Evolutionary conservation across 2,797 vertebrate genomes (phyloP).

Genomic region (Zalophus californianus): DNA sequence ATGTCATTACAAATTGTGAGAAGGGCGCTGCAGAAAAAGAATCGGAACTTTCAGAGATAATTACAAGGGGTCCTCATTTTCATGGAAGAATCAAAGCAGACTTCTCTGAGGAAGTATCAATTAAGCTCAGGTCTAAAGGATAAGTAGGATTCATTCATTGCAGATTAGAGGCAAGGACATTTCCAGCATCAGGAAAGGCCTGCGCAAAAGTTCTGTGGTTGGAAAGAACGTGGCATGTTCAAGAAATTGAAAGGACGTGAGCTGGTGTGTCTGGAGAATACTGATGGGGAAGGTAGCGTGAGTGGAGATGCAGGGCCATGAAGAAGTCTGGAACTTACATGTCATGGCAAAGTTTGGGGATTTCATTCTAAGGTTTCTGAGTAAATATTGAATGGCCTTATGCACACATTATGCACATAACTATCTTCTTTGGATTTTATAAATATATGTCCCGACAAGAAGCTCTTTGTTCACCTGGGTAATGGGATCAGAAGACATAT

Average conservation of each 20-base stretch:
- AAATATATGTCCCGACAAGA: neutral
- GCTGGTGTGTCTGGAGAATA: neutral
- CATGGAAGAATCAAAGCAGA: neutral
- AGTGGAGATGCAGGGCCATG: accelerated
- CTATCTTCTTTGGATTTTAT: neutral
- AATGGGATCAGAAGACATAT: neutral
- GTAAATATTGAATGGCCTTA: neutral
- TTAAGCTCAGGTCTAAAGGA: neutral
- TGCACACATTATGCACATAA: neutral
- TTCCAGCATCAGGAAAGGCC: neutral
- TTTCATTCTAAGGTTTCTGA: neutral
- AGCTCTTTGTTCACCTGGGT: neutral
- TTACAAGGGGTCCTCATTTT: neutral
- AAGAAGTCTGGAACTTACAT: neutral
- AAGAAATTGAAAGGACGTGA: neutral
- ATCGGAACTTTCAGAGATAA: neutral
- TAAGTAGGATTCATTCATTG: neutral
- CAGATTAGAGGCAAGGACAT: neutral
- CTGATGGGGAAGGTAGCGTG: accelerated
- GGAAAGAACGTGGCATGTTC: neutral
- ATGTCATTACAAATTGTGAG: neutral
- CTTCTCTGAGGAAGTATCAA: neutral
- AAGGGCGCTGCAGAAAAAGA: neutral
- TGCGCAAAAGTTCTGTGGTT: neutral
- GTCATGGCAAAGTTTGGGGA: neutral